phyloP scores from a whole-genome alignment of 1,140 invertebrate genomes.

The Tetragonula clypearis region DNA sequence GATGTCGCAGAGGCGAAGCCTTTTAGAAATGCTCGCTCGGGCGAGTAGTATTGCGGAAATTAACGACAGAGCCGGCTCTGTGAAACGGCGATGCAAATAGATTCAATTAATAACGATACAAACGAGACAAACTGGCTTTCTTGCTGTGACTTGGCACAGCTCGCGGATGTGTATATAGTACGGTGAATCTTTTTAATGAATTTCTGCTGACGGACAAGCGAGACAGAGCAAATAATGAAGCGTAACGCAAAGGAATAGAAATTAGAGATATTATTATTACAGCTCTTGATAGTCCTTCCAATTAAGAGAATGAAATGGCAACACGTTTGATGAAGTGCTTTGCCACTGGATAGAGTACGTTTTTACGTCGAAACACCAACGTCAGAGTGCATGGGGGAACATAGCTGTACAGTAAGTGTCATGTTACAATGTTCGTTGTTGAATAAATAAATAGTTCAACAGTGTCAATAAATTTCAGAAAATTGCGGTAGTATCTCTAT shows the following conservation, averaged over 20 bases:
- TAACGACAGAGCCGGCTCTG: neutral
- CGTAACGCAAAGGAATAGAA: neutral
- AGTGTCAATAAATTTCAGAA: neutral
- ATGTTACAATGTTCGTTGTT: too few relatives aligned
- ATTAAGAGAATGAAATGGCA: neutral
- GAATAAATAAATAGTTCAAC: neutral
- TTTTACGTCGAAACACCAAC: neutral
- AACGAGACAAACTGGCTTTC: neutral
- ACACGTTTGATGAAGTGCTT: neutral
- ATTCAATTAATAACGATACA: slow-evolving; percentile 13
- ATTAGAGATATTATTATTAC: neutral
- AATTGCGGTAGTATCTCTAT: neutral
- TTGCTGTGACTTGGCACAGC: too few relatives aligned
- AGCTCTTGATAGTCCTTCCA: neutral
- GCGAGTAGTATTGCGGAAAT: neutral
- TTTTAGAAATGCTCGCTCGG: neutral
- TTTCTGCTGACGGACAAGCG: neutral
- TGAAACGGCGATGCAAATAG: neutral
- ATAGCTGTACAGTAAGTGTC: neutral
- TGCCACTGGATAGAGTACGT: neutral
- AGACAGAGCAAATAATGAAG: neutral
- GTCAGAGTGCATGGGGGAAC: neutral
- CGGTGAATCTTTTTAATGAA: slow-evolving; percentile 8
- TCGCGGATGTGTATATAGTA: neutral
- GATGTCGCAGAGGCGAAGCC: neutral